Base-by-base conservation (phyloP, 23 tunicate genomes). In the Halocynthia roretzi region DNA sequence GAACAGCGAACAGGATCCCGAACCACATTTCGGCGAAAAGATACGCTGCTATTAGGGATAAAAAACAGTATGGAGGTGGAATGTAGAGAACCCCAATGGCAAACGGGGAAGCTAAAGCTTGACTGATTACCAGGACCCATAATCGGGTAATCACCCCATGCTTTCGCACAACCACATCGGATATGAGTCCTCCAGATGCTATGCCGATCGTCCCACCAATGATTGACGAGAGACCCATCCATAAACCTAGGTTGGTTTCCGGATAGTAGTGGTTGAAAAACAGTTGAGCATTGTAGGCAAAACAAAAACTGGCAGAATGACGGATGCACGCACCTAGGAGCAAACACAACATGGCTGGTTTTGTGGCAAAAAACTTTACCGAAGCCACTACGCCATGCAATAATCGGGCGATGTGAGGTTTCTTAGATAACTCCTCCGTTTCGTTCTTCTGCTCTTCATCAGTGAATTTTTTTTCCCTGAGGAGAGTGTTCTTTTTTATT, bases 271-370 rank as follows among this genome's bases (percentile, higher is more conserved):
- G 52, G 61, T 82, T 70, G 58, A 92, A 92, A 75, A 85, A 92
- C 9, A 92, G 48, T 51, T 92, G 88, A 19, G 98, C 84, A 79
- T 92, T 92, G 77, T 92, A 92, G 8, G 98, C 91, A 90, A 90
- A 92, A 74, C 98, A 92, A 70, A 82, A 92, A 71, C 98, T 92
- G 31, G 98, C 98, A 85, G 96, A 85, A 62, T 89, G 96, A 8
- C 96, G 82, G 7, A 84, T 80, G 18, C 89, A 80, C 19, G 96
- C 84, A 61, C 85, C 96, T 14, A 84, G 22, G n/a, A 89, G 79
- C 10, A 89, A 71, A 64, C 84, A 70, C 6, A 89, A 21, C 15
- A 89, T 53, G 10, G 88, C 57, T 12, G 84, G 80, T 19, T 65
- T 80, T 5, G 67, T 73, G 6, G 61, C 81, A 62, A 80, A 83